A percentile compares a stretch with the other conserved stretches of the same genome.
These are phyloP conservation scores for Neomonachus schauinslandi DNA, from an alignment of 2,113 vertebrate genomes.

Conservation along the genomic window DNA sequence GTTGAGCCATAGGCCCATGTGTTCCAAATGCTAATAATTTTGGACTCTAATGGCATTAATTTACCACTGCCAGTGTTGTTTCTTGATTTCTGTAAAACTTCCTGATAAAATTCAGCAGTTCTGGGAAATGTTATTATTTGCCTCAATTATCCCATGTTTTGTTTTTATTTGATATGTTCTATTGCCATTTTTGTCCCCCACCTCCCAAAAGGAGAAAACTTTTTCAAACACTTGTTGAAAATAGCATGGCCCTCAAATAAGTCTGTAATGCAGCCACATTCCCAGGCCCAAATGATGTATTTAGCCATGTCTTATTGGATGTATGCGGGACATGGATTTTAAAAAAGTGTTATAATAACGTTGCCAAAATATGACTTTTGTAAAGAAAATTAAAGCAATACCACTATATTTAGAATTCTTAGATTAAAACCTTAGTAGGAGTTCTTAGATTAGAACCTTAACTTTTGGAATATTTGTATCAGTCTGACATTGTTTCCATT, in stretches of 20 bases:
- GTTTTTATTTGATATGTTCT: neutral
- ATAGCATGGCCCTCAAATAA: neutral
- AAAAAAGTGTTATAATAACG: neutral
- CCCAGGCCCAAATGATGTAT: neutral
- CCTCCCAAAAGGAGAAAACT: neutral
- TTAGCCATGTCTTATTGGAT: constrained; percentile 23
- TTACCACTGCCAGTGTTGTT: neutral
- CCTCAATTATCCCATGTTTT: neutral
- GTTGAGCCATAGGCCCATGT: neutral
- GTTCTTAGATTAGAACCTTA: constrained; percentile 50
- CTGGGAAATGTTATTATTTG: neutral
- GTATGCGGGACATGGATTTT: neutral
- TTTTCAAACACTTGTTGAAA: neutral
- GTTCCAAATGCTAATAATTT: constrained; percentile 27
- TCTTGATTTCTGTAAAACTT: constrained; percentile 20
- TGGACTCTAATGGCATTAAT: neutral
- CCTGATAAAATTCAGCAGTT: neutral
- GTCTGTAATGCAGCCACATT: neutral
- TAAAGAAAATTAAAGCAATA: constrained; percentile 41
- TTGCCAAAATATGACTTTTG: constrained; percentile 39
- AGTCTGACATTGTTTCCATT: constrained; percentile 51
- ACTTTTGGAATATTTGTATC: constrained; percentile 54
- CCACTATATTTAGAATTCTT: constrained; percentile 50
- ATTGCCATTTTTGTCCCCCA: neutral
- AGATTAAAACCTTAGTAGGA: constrained; percentile 29